phyloP scores from a whole-genome alignment of 2,113 vertebrate species.

The Amphiprion ocellaris region DNA sequence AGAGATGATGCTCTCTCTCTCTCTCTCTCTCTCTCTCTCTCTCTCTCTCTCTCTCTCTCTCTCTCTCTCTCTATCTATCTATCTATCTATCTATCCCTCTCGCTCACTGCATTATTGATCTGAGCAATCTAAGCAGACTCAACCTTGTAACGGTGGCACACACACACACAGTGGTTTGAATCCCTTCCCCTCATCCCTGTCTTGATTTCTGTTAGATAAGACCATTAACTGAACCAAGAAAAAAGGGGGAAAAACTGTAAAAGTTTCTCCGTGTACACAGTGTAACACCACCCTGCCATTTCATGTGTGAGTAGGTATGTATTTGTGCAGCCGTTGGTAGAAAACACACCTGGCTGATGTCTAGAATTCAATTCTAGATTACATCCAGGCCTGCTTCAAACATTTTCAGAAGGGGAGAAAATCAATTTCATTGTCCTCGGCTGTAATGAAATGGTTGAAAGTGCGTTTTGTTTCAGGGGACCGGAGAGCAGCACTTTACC shows the following conservation, averaged over 20 bases:
- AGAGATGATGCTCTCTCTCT: conserved; percentile 35
- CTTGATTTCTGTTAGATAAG: conserved; percentile 57
- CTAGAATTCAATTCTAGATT: conserved; percentile 36
- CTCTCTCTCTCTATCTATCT: conserved; percentile 19
- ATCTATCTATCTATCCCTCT: conserved; percentile 17
- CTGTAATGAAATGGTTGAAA: conserved; percentile 37
- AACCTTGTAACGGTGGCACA: conserved; percentile 37
- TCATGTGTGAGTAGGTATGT: conserved; percentile 17
- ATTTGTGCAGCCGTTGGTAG: conserved; percentile 5
- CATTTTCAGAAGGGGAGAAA: conserved; percentile 22
- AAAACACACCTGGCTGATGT: conserved; percentile 34
- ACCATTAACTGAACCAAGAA: conserved; percentile 51
- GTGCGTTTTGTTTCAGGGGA: conserved; percentile 6
- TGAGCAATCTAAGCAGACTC: conserved; percentile 59
- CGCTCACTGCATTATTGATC: conserved; percentile 71
- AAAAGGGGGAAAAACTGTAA: conserved; percentile 26
- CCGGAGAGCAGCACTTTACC: conserved; percentile 8
- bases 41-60: conserved; percentile 17
- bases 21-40: conserved; percentile 22
- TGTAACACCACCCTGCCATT: conserved; percentile 15
- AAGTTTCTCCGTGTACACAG: conserved; percentile 22
- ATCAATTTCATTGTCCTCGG: conserved; percentile 40
- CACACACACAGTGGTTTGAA: conserved; percentile 19
- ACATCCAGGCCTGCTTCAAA: conserved; percentile 19
- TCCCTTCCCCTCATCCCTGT: conserved; percentile 11